Conservation (phyloP, 2,113 vertebrate species). For the Albula glossodonta region DNA sequence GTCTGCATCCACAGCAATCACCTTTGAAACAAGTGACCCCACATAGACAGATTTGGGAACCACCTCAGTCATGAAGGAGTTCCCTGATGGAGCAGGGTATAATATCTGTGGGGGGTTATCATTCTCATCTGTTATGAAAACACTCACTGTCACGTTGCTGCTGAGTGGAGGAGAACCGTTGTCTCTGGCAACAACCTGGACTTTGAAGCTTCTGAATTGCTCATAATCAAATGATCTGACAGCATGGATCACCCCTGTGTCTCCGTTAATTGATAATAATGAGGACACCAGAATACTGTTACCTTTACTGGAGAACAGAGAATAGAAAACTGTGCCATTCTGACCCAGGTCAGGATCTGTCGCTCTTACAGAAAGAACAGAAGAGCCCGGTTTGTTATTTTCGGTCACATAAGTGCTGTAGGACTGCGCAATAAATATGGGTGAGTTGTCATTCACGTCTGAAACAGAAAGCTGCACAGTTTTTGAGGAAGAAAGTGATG, state of each 20-base stretch:
- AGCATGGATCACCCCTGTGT: conserved; percentile 59
- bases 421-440: conserved; percentile 44
- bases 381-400: conserved; percentile 60
- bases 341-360: conserved; percentile 55
- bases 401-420: conserved; percentile 58
- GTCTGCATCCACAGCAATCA: conserved; percentile 52
- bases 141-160: conserved; percentile 50
- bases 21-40: conserved; percentile 60
- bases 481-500: conserved; percentile 45
- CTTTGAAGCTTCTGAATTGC: conserved; percentile 49
- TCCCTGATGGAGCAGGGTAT: conserved; percentile 45
- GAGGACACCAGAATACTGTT: conserved; percentile 48
- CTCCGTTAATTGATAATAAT: conserved; percentile 62
- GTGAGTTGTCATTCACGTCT: conserved; percentile 63
- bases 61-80: conserved; percentile 56
- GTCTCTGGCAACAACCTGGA: conserved; percentile 56
- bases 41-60: conserved; percentile 53
- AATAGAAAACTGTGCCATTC: conserved; percentile 60
- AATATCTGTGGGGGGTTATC: conserved; percentile 58
- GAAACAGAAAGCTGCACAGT: conserved; percentile 50
- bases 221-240: conserved; percentile 66
- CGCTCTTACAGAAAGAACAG: conserved; percentile 56
- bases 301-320: conserved; percentile 44
- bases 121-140: conserved; percentile 58
- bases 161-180: conserved; percentile 58